phyloP scores from a whole-genome alignment of 2,888 invertebrate genomes.

The Parnassius orleans region DNA sequence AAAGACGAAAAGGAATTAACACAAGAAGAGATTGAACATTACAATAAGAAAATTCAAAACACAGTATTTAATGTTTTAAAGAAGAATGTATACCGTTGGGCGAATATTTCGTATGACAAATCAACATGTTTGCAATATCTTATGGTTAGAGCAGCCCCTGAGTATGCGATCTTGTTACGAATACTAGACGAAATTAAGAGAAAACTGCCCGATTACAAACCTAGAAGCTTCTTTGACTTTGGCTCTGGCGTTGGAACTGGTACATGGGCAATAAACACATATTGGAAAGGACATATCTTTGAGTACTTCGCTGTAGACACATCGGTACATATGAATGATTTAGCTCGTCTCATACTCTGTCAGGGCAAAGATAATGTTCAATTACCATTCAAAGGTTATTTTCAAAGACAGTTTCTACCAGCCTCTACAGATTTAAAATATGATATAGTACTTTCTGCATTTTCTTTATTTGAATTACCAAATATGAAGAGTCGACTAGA shows the following conservation, averaged over 20 bases:
- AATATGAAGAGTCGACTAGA: slow-evolving; percentile 84
- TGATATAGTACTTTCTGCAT: slow-evolving; percentile 90
- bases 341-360: slow-evolving; percentile 86
- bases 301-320: slow-evolving; percentile 94
- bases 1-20: slow-evolving; percentile 41
- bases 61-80: slow-evolving; percentile 81
- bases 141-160: slow-evolving; percentile 84
- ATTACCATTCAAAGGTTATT: slow-evolving; percentile 82
- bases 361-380: slow-evolving; percentile 83
- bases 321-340: slow-evolving; percentile 90
- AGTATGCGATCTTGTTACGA: slow-evolving; percentile 86
- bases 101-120: slow-evolving; percentile 84
- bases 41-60: slow-evolving; percentile 71
- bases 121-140: slow-evolving; percentile 86
- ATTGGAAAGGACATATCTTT: slow-evolving; percentile 86
- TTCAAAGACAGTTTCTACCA: slow-evolving; percentile 91
- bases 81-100: slow-evolving; percentile 86
- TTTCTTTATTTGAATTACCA: slow-evolving; percentile 90
- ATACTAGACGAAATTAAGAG: slow-evolving; percentile 87
- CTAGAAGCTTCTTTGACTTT: slow-evolving; percentile 91
- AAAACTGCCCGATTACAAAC: slow-evolving; percentile 85
- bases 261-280: slow-evolving; percentile 89
- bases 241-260: slow-evolving; percentile 95
- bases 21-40: slow-evolving; percentile 56
- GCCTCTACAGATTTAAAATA: slow-evolving; percentile 82